A percentile compares a stretch with the other conserved stretches of the same genome.
Evolutionary conservation across 2,113 vertebrate species (phyloP).

Genomic region (Cebus imitator): DNA sequence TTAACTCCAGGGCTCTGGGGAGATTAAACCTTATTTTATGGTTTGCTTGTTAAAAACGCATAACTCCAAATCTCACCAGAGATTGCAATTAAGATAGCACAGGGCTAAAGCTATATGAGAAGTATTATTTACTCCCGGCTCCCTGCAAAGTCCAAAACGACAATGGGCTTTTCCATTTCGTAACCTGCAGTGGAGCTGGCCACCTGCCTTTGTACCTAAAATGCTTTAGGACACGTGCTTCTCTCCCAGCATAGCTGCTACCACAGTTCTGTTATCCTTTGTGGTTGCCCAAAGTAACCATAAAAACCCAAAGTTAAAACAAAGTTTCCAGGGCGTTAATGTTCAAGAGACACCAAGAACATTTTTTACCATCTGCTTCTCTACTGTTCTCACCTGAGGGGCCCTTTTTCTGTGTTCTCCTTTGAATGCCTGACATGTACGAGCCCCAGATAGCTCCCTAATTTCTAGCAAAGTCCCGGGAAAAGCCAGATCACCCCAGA

Average conservation of each 20-base stretch:
- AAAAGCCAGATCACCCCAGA: background rate
- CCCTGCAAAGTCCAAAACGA: conserved; percentile 69
- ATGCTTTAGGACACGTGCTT: conserved; percentile 51
- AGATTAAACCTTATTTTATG: conserved; percentile 82
- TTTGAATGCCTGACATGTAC: background rate
- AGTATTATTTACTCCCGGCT: conserved; percentile 76
- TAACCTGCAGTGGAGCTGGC: conserved; percentile 71
- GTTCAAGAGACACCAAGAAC: conserved; percentile 59
- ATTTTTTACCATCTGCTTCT: conserved; percentile 55
- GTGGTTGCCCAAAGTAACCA: conserved; percentile 66
- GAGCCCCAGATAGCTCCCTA: background rate
- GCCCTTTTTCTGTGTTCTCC: background rate
- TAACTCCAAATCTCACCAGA: conserved; percentile 80
- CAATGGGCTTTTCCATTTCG: conserved; percentile 76
- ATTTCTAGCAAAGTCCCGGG: conserved; percentile 13
- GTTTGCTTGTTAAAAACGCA: conserved; percentile 82
- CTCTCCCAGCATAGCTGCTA: background rate
- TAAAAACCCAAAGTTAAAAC: conserved; percentile 64
- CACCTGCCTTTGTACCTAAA: conserved; percentile 73
- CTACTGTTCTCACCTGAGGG: background rate
- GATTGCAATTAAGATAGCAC: conserved; percentile 81
- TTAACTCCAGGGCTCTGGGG: conserved; percentile 78
- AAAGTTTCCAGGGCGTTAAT: conserved; percentile 42
- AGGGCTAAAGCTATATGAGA: conserved; percentile 71
- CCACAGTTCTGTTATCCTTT: conserved; percentile 13